Evolutionary conservation across 2,797 vertebrate species (phyloP).

Genomic region (Onychomys leucogaster): DNA sequence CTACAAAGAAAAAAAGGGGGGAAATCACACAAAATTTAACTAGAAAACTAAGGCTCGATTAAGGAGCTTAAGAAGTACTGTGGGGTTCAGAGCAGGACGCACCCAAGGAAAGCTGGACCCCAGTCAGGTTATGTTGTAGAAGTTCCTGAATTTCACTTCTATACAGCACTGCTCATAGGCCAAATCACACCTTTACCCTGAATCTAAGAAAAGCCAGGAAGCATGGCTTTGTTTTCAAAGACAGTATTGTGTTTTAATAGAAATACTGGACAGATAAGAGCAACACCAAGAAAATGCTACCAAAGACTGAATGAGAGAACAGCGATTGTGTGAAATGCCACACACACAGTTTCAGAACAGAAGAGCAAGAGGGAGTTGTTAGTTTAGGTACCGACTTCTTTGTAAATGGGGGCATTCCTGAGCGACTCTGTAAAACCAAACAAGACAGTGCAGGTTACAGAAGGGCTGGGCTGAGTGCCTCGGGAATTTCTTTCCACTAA

Average conservation of each 20-base stretch:
- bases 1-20: not conserved
- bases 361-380: constrained; percentile 60
- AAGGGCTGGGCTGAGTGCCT: constrained; percentile 77
- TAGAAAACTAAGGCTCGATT: not conserved
- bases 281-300: constrained; percentile 6
- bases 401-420: constrained; percentile 74
- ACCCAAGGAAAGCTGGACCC: constrained; percentile 49
- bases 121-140: constrained; percentile 59
- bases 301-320: constrained; percentile 23
- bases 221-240: constrained; percentile 46
- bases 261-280: constrained; percentile 28
- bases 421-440: constrained; percentile 61
- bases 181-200: constrained; percentile 68
- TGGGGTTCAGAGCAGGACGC: constrained; percentile 62
- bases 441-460: constrained; percentile 76
- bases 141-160: constrained; percentile 52
- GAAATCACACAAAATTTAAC: not conserved
- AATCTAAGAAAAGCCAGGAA: constrained; percentile 60
- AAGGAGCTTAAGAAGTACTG: constrained; percentile 14
- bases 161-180: constrained; percentile 33
- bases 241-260: constrained; percentile 47
- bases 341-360: constrained; percentile 19
- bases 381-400: constrained; percentile 58
- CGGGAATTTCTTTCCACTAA: constrained; percentile 82
- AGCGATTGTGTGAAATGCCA: constrained; percentile 36